A percentile compares a stretch with the other conserved stretches of the same genome.
These are phyloP conservation scores for Tetranychus piercei DNA, from an alignment of 2,888 invertebrate species.

Conservation along the genomic window DNA sequence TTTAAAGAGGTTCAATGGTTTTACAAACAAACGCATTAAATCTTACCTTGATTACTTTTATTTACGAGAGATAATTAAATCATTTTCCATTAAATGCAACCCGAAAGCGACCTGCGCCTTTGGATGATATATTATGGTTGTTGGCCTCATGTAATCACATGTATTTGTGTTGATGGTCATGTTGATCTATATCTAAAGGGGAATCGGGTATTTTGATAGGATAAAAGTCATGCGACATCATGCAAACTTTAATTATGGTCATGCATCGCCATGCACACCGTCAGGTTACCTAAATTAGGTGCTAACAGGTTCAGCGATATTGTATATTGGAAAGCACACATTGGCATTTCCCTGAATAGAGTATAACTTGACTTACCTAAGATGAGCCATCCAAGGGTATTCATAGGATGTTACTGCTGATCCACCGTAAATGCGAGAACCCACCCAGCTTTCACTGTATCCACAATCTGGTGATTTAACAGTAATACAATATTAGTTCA, in stretches of 20 bases:
- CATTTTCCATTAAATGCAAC: no score
- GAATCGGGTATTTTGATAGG: neutral
- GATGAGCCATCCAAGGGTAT: constrained; percentile 9
- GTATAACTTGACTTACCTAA: neutral
- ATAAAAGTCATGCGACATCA: neutral
- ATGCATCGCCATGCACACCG: constrained; percentile 1
- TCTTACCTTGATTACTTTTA: no score
- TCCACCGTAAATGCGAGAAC: neutral
- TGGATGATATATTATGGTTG: neutral
- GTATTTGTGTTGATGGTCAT: neutral
- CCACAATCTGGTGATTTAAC: neutral
- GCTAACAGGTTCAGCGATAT: constrained; percentile 1
- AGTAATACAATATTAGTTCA: no score
- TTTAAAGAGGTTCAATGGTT: no score
- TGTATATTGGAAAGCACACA: neutral
- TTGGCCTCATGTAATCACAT: neutral
- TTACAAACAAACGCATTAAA: no score
- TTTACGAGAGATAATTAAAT: no score
- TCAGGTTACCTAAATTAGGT: neutral
- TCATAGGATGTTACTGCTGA: neutral
- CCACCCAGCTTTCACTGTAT: neutral
- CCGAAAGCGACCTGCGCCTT: no score
- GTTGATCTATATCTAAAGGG: neutral
- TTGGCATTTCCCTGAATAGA: neutral
- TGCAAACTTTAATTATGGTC: constrained; percentile 1